Evolutionary conservation across 2,113 vertebrate genomes (phyloP).

Genomic region (Petrocephalus zakoni): DNA sequence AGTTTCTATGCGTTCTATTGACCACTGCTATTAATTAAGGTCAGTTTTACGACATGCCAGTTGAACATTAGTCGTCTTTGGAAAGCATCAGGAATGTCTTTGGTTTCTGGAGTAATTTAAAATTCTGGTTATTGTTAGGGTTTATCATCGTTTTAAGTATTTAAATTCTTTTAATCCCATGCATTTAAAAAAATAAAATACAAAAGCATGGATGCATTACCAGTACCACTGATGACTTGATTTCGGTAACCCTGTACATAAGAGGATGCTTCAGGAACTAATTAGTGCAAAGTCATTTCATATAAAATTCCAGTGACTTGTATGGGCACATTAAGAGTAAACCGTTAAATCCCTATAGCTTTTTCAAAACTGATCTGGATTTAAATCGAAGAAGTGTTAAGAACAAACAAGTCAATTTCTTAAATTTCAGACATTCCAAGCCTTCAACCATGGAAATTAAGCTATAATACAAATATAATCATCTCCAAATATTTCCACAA

Average conservation of each 20-base stretch:
- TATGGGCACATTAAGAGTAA: background rate
- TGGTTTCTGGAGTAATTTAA: slow-evolving; percentile 5
- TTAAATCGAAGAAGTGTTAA: background rate
- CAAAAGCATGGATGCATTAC: background rate
- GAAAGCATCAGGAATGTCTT: slow-evolving; percentile 12
- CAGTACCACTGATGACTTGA: background rate
- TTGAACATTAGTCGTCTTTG: background rate
- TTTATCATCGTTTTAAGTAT: background rate
- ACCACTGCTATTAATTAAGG: background rate
- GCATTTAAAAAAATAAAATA: background rate
- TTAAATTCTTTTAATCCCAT: background rate
- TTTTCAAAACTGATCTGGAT: background rate
- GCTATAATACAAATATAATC: slow-evolving; percentile 8
- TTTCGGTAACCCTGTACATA: background rate
- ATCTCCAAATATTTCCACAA: slow-evolving; percentile 12
- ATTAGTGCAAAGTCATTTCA: slow-evolving; percentile 1
- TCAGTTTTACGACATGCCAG: background rate
- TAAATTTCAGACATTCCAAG: background rate
- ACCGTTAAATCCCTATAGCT: background rate
- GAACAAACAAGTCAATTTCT: background rate
- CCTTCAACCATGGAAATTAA: background rate
- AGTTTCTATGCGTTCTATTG: background rate
- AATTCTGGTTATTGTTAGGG: background rate
- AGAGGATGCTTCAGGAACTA: background rate
- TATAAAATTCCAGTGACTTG: background rate